A percentile compares a stretch with the other conserved stretches of the same genome.
Evolutionary conservation across 2,888 invertebrate genomes (phyloP).

Genomic region (Stenurella melanura): DNA sequence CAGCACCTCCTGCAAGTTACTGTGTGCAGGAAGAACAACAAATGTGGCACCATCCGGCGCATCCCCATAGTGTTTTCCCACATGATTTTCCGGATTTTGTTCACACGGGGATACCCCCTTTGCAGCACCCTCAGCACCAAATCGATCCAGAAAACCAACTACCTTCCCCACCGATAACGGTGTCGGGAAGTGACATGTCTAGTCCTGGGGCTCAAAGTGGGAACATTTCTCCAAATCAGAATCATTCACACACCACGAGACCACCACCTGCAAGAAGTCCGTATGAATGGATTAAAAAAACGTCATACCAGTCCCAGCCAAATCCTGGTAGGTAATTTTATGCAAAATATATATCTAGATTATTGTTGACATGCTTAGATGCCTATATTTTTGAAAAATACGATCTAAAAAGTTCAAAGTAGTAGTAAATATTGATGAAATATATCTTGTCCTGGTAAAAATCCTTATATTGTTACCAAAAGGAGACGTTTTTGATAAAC

Average conservation of each 20-base stretch:
- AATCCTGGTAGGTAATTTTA: slow-evolving; percentile 82
- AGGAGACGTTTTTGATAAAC: too few relatives aligned
- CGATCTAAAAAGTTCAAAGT: too few relatives aligned
- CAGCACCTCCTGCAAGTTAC: slow-evolving; percentile 56
- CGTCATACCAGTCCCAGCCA: slow-evolving; percentile 88
- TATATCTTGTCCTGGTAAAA: too few relatives aligned
- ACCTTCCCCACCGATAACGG: slow-evolving; percentile 78
- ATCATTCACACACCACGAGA: slow-evolving; percentile 69
- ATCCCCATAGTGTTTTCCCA: slow-evolving; percentile 72
- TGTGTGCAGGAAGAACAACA: slow-evolving; percentile 73
- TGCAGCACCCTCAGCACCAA: slow-evolving; percentile 74
- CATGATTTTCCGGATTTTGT: slow-evolving; percentile 72
- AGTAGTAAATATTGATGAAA: too few relatives aligned
- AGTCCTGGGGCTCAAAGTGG: slow-evolving; percentile 75
- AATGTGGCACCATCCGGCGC: slow-evolving; percentile 70
- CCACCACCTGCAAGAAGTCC: slow-evolving; percentile 87
- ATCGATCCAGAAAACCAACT: slow-evolving; percentile 65
- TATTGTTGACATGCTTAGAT: neutral
- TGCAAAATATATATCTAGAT: neutral
- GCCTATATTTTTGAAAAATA: too few relatives aligned
- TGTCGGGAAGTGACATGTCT: slow-evolving; percentile 78
- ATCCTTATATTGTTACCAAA: too few relatives aligned
- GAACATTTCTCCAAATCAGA: slow-evolving; percentile 68
- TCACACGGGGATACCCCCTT: slow-evolving; percentile 71
- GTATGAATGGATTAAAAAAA: slow-evolving; percentile 95